Evolutionary conservation across 30 jellyfish, hydroid and myxozoan genomes (phyloP), one percentile per base, ranked within the genome.

Genomic region (Clytia hemisphaerica): DNA sequence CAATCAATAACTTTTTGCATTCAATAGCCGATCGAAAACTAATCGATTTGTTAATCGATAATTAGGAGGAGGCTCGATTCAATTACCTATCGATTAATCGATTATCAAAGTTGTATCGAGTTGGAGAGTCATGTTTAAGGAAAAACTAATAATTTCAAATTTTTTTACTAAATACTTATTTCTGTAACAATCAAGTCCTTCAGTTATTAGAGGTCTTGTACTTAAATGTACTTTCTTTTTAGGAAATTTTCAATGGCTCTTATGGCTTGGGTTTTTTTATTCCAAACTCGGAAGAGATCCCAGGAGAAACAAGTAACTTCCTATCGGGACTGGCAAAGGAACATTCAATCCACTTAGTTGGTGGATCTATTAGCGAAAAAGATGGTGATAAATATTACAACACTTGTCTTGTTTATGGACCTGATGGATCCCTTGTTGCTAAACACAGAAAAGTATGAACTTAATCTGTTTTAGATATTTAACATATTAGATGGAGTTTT

Each of bases 341-440:
- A 22, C 66, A 44, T 14, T 38, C 87, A 30, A 54, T 86, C 28
- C 75, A 62, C 50, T 65, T 86, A 24, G 61, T 79, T 51, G 96
- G 96, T 25, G 96, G 96, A 16, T 86, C 96, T n/a, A 79, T 86
- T 42, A 94, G 94, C 26, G 96, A 86, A 79, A 18, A 61, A 33
- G 75, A 67, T 14, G 54, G 69, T 66, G 96, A 77, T 6, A 78
- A 86, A 37, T 55, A 69, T 18, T 86, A 71, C 77, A 86, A 86
- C 61, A 86, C 96, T 4, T 54, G 92, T 5, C 48, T 90, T 2
- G 79, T 86, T 22, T 86, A 78, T 61, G 84, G 84, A 0, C 96
- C 96, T 16, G 85, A 72, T 72, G 96, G 96, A 3, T 59, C 25
- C 34, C 65, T 65, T 60, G 60, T 86, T 63, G 96, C 91, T 7